A percentile compares a stretch with the other conserved stretches of the same genome.
These are phyloP conservation scores for Drosophila villosipedis DNA, from an alignment of 2,888 invertebrate species.

Conservation along the genomic window DNA sequence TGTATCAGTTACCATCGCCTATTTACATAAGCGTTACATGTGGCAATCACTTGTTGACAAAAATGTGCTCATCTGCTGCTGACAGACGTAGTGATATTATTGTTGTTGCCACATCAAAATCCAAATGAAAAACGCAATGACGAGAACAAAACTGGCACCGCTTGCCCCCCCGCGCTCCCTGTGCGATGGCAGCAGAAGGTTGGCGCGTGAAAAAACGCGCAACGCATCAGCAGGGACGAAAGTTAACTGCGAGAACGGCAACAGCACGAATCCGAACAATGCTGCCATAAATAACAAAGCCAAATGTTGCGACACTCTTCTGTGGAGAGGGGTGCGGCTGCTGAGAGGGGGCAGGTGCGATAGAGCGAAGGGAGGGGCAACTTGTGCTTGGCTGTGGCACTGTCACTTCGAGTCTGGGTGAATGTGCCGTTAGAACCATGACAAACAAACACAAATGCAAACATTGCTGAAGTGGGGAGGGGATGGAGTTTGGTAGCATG, in stretches of 20 bases:
- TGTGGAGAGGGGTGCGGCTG: slow-evolving; percentile 16
- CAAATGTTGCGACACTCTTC: slow-evolving; percentile 63
- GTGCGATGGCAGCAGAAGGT: slow-evolving; percentile 22
- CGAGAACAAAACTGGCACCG: slow-evolving; percentile 42
- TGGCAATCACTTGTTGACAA: slow-evolving; percentile 41
- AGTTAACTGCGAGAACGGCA: slow-evolving; percentile 36
- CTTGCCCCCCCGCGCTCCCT: not conserved
- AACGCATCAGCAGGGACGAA: slow-evolving; percentile 56
- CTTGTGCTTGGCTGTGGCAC: slow-evolving; percentile 41
- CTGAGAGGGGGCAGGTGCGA: slow-evolving; percentile 53
- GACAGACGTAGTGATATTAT: slow-evolving; percentile 53
- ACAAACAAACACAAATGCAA: slow-evolving; percentile 46
- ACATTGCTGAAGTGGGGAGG: not conserved
- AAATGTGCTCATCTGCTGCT: slow-evolving; percentile 43
- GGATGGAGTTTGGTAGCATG: slow-evolving; percentile 42
- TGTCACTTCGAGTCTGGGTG: slow-evolving; percentile 56
- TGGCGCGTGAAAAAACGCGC: slow-evolving; percentile 67
- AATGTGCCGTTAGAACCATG: slow-evolving; percentile 70
- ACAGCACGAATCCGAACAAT: slow-evolving; percentile 56
- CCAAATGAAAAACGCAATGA: slow-evolving; percentile 71
- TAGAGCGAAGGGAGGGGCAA: slow-evolving; percentile 2
- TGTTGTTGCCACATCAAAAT: slow-evolving; percentile 49
- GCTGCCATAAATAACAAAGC: slow-evolving; percentile 79
- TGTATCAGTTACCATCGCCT: not conserved
- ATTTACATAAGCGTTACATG: not conserved